Evolutionary conservation across 2,797 vertebrate genomes (phyloP), one percentile per base, ranked within the genome.

Genomic region (Cuculus canorus): DNA sequence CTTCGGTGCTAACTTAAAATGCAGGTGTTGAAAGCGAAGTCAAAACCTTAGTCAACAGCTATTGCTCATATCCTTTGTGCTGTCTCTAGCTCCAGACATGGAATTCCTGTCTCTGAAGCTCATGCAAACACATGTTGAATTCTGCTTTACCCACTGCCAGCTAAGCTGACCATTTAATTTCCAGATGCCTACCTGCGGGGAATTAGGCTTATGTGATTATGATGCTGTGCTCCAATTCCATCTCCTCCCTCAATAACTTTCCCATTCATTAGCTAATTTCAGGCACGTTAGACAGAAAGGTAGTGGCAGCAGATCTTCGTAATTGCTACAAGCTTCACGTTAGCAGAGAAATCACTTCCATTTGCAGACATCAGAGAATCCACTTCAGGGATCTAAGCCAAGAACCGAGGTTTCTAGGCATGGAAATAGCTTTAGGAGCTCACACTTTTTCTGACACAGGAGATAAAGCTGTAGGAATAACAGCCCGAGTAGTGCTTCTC

Each of bases 331-430:
- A 78, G 25, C 71, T 75, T 88, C 9, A 10, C 24, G 14, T 66
- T 71, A 66, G 33, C 2, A 2, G 35, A 78, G 69, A 68, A 23
- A 37, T 73, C 21, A 10, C 25, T 91, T 71, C 33, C 13, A 33
- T 85, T 89, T 73, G 33, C 32, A 91, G 53, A 87, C 24, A 80
- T 71, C 82, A 91, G 87, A 86, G 80, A 71, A 91, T 78, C 33
- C 57, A 68, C 45, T 59, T 30, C 47, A 50, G 89, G 35, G 52
- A 60, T 16, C 18, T 59, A 76, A 63, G 73, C 52, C 43, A 90
- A 90, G 84, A 86, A 5, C 17, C 11, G 47, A 14, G 7, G 6
- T 84, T 88, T 90, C 64, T 84, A 92, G 60, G 52, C 39, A 70
- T 80, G 66, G 56, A 88, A 92, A 60, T 35, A 84, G 11, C 48